Evolutionary conservation across 2,888 invertebrate species (phyloP), one percentile per base, ranked within the genome.

Genomic region (Sinodicranocentrus sp.): DNA sequence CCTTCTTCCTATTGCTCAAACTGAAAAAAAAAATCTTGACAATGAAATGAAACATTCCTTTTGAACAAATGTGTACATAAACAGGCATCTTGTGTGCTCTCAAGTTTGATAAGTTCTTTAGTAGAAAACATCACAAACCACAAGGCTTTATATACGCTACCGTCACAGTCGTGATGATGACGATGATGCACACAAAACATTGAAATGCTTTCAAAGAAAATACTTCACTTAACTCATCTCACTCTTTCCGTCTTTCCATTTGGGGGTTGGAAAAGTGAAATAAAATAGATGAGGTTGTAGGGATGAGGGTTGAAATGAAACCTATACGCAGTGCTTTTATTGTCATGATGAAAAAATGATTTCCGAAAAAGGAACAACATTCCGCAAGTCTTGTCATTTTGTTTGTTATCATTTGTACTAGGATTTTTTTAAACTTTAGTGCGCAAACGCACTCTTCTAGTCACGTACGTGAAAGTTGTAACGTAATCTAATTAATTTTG

Each of bases 191-290:
- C 68, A 39, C 25, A 67, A 65, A 84, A 84, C 84, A 84, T 68
- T 73, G 75, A 84, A 84, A 84, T 67, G 84, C 84, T 84, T 84
- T 79, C 84, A 84, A 75, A 84, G 75, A 75, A 84, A 84, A 84
- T 79, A 79, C 79, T 84, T 68, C 43, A 43, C 77, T 77, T 77
- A 57, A 57, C 43, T 77, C 77, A 77, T 77, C 26, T 57, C 67
- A 57, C 21, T 21, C n/a, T 44, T 44, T 63, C 44, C 23, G 25
- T 73, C 17, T n/a, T 13, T 39, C 39, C 13, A 5, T 39, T 39
- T 3, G 48, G n/a, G n/a, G 48, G 48, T 10, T 48, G 48, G 48
- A 48, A 10, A 48, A 33, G 33, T 33, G 33, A 33, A 33, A 33
- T 33, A 10, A 33, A 33, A 33, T n/a, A n/a, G n/a, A n/a, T 33